A percentile compares a stretch with the other conserved stretches of the same genome.
phyloP scores from a whole-genome alignment of 2,797 vertebrate species.

The Tragelaphus oryx region DNA sequence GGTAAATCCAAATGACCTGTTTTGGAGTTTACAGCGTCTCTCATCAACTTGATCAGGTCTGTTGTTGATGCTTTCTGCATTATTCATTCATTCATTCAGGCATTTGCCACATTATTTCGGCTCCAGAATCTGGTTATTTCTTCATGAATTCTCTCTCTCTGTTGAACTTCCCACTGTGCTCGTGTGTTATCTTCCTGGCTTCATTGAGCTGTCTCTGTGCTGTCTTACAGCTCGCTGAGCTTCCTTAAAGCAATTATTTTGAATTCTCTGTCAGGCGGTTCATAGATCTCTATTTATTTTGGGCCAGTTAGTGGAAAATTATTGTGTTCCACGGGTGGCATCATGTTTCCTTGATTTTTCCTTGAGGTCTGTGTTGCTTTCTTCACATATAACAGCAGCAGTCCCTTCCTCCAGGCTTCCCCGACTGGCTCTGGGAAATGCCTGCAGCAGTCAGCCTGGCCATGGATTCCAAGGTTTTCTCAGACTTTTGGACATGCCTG shows the following conservation, averaged over 20 bases:
- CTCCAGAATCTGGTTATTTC: neutral
- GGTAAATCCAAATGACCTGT: neutral
- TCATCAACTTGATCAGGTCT: neutral
- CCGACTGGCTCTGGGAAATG: neutral
- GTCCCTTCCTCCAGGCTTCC: neutral
- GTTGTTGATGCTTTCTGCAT: neutral
- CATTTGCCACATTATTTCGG: neutral
- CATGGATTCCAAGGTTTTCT: neutral
- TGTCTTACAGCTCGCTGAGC: neutral
- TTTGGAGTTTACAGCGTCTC: neutral
- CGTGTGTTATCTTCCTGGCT: too few species aligned
- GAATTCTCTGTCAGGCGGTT: neutral
- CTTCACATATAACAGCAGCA: neutral
- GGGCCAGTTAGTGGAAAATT: neutral
- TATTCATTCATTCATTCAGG: neutral
- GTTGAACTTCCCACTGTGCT: too few species aligned
- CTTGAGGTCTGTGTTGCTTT: neutral
- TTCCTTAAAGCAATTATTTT: neutral
- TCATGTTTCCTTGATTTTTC: neutral
- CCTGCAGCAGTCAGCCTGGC: neutral
- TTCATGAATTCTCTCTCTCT: neutral
- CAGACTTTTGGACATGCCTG: rapidly evolving
- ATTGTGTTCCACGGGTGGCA: neutral
- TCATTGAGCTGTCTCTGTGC: too few species aligned
- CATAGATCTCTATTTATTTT: neutral